Base-by-base conservation (phyloP, 2,113 vertebrate species). In the Paralichthys olivaceus region DNA sequence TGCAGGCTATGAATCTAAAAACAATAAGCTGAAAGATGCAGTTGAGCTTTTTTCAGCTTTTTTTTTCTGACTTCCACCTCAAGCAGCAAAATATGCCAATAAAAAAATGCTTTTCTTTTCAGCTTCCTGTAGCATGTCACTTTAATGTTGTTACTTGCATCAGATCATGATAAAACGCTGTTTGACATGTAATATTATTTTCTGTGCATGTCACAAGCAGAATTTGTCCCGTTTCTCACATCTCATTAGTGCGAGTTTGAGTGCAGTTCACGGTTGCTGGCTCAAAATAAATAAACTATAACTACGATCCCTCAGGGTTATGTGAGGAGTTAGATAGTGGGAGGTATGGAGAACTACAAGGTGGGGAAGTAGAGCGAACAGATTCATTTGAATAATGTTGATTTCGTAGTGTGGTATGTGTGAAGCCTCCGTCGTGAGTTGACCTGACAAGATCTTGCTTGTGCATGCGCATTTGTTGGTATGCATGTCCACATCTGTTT, bases 401-500 rank as follows among this genome's bases (percentile, higher is more conserved):
- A 79, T 75, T 69, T 69, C 23, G 53, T 53, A 59, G 54, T n/a
- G 54, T 23, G 32, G 29, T 8, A 32, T 32, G 61, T 28, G 25
- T 53, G 51, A 67, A 74, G 67, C 45, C 60, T 88, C 60, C 63
- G 74, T 51, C 54, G 57, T 32, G 57, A 60, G 47, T 11, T 26
- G 64, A 75, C 77, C 60, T 29, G 59, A 83, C 67, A 75, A 49
- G 28, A 66, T 73, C 81, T 75, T 8, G 3, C 26, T 37, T 57
- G 40, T 57, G 51, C 47, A 57, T 12, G 43, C 5, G 4, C 40
- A 58, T 75, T 64, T 60, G 62, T 75, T 83, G 56, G 69, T 59
- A 32, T 77, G 79, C 72, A 59, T 37, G 59, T 67, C 69, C 59
- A 45, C 28, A 62, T 79, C 64, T 85, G 74, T 78, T 83, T 79